These are phyloP conservation scores for Tyto alba DNA, from an alignment of 2,113 vertebrate species.

Conservation along the genomic window DNA sequence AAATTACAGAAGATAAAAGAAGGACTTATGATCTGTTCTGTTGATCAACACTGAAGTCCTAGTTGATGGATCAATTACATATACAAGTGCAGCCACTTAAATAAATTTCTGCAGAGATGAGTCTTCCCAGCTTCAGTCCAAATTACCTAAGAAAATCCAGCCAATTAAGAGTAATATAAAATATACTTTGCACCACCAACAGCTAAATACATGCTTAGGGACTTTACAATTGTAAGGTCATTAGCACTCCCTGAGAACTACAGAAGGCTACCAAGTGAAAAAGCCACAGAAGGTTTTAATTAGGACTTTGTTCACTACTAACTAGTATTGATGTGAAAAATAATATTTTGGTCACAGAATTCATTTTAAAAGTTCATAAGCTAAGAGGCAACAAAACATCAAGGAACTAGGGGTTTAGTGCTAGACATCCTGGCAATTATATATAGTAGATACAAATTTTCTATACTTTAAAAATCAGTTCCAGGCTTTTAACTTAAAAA, in stretches of 20 bases:
- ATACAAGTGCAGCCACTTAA: constrained; percentile 32
- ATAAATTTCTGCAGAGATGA: constrained; percentile 3
- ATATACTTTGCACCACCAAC: background rate
- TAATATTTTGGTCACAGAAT: background rate
- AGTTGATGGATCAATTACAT: constrained; percentile 9
- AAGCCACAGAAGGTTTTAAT: background rate
- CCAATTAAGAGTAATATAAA: constrained; percentile 19
- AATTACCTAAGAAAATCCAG: background rate
- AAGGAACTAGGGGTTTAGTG: background rate
- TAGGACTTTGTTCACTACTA: background rate
- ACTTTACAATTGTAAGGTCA: background rate
- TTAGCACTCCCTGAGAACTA: background rate
- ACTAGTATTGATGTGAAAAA: background rate
- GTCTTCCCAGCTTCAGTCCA: constrained; percentile 17
- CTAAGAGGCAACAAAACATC: background rate
- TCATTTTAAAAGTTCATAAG: background rate
- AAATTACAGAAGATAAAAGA: background rate
- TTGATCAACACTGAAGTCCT: background rate
- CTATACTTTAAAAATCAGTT: background rate
- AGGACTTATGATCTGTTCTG: background rate
- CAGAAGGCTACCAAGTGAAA: background rate
- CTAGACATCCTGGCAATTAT: background rate
- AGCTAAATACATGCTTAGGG: background rate
- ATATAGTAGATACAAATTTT: background rate
- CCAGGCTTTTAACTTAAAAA: background rate